Base-by-base conservation (phyloP, 2,113 vertebrate species). In the Xiphophorus maculatus region DNA sequence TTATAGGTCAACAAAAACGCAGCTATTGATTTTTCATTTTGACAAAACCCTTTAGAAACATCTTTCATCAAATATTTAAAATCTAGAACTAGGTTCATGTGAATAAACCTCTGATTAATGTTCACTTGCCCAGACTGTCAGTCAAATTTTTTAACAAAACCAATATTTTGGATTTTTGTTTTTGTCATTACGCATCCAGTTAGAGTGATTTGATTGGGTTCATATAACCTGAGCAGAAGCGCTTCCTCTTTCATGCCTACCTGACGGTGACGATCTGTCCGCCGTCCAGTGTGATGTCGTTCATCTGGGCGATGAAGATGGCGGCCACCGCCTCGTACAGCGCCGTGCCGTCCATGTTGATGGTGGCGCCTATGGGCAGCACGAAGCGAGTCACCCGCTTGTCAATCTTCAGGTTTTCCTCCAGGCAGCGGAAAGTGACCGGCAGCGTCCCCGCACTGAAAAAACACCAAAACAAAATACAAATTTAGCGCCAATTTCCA, bases 281-380 rank as follows among this genome's bases (percentile, higher is more conserved):
- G 3, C 83, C 67, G 0, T 96, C 96, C 77, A 96, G 90, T 6
- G 68, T 3, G 48, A 96, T 94, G 84, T 85, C 94, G 19, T 96
- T 96, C 96, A 96, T 96, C 85, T 96, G 95, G 37, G 96, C 95
- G 3, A 96, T 96, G 58, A 96, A 96, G 87, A 96, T 96, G 91
- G 95, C 96, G 0, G 95, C 96, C 90, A 96, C 95, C 0, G 96
- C 95, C 85, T 96, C 95, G 11, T 96, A 96, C 33, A 96, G 92
- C 0, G 95, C 96, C 0, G 95, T 96, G 74, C 95, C 96, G 33
- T 96, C 95, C 96, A 96, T 96, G 81, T 96, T 96, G 62, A 96
- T 95, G 77, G 96, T 96, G 80, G 96, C 95, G 0, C 95, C 95
- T 4, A 96, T 96, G 51, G 96, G 96, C 80, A 96, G 87, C 79